phyloP scores from a whole-genome alignment of 53 echinoderm and acorn worm genomes.

The Luidia sarsii region DNA sequence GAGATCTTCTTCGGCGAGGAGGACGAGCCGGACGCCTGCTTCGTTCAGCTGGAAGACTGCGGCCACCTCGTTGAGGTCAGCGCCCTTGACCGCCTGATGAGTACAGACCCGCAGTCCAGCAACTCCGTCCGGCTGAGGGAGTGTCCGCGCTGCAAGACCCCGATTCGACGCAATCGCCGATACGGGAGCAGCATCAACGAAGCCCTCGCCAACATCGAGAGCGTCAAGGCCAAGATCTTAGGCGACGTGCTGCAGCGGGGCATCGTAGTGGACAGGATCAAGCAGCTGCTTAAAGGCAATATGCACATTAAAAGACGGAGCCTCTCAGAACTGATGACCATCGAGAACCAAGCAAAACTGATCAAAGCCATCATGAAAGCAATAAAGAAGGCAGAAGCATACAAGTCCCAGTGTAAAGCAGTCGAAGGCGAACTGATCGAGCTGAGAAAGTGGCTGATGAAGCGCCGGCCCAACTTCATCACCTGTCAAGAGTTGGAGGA shows the following conservation, averaged over 20 bases:
- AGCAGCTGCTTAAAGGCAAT: background rate
- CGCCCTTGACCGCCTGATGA: slow-evolving; percentile 73
- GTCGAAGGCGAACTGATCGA: slow-evolving; percentile 2
- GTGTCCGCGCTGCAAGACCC: slow-evolving; percentile 74
- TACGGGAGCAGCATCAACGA: slow-evolving; percentile 75
- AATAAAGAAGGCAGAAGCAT: too few species aligned
- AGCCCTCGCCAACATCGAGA: slow-evolving; percentile 62
- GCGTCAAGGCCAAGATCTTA: slow-evolving; percentile 63
- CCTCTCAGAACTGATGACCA: background rate
- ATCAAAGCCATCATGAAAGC: slow-evolving; percentile 10
- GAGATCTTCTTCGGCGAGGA: slow-evolving; percentile 80
- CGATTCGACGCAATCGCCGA: slow-evolving; percentile 67
- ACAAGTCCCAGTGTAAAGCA: background rate
- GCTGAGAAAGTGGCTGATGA: slow-evolving; percentile 38
- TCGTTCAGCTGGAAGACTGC: slow-evolving; percentile 85
- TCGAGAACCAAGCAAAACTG: slow-evolving; percentile 38
- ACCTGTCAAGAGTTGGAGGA: slow-evolving; percentile 67
- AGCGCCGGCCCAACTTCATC: slow-evolving; percentile 28
- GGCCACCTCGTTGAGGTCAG: slow-evolving; percentile 68
- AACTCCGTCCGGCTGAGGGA: slow-evolving; percentile 57
- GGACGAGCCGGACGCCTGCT: slow-evolving; percentile 79
- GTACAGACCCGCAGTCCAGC: background rate
- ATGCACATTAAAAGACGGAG: background rate
- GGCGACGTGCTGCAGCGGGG: slow-evolving; percentile 44
- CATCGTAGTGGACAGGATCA: background rate